Base-by-base conservation (phyloP, 1,140 invertebrate species). In the Microplitis mediator region DNA sequence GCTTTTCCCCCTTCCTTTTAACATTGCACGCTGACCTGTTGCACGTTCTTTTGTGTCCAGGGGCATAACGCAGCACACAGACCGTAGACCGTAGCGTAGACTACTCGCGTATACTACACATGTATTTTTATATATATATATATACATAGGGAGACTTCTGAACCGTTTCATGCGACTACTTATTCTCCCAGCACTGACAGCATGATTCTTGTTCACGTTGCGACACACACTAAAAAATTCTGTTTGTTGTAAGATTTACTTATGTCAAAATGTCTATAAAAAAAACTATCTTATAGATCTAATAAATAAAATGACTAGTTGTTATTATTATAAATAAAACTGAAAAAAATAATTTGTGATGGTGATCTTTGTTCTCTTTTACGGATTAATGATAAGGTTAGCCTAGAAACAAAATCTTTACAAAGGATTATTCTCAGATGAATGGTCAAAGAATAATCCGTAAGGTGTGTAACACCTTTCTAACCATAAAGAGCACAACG, bases 31-130 rank as follows among this genome's bases (percentile, higher is more conserved):
- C 81, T 82, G 80, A 84, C 82, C 80, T 83, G 84, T 85, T 85
- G 83, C 82, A 76, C 79, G 77, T 75, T 82, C 83, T 84, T 84
- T 85, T 85, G 83, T 76, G 74, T 84, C 78, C 81, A 80, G 78
- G 76, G 79, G 67, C 69, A 69, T 69, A 54, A 62, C 74, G 56
- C 23, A 58, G 56, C 34, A 71, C 69, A 74, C 72, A 62, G 71
- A 16, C 31, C 64, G 54, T 66, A 72, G 58, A 58, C 23, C 23
- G 39, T 45, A 45, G 39, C 6, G 39, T 45, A 45, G 6, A 9
- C 39, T 45, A 64, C 5, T 64, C 16, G 52, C 45, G n/a, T 23
- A 51, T 51, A 51, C n/a, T 56, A 14, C 39, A 45, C 39, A 45
- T 45, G 11, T 11, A 45, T 45, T 9, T 9, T 45, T 16, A 64